A percentile compares a stretch with the other conserved stretches of the same genome.
phyloP scores from a whole-genome alignment of 37 sponge, comb jelly and placozoan species.

The Aphrocallistes beatrix region DNA sequence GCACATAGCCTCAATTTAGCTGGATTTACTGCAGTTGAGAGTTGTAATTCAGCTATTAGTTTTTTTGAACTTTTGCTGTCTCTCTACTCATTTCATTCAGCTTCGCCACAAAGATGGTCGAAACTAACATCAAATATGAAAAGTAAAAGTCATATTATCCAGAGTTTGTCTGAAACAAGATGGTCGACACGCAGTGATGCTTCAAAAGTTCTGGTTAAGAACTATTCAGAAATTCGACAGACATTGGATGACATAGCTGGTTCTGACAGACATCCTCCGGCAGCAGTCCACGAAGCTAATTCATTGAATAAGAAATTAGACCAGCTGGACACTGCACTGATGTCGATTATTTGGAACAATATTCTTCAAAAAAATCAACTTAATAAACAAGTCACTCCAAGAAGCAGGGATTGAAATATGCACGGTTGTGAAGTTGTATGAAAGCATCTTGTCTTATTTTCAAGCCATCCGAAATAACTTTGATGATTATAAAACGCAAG shows the following conservation, averaged over 20 bases:
- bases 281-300: slow-evolving; percentile 18
- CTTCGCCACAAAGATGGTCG: slow-evolving; percentile 20
- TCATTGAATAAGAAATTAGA: slow-evolving; percentile 5
- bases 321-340: slow-evolving; percentile 18
- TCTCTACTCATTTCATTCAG: slow-evolving; percentile 20
- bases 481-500: neutral
- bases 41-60: slow-evolving; percentile 13
- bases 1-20: slow-evolving; percentile 24
- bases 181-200: slow-evolving; percentile 25
- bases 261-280: neutral
- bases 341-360: slow-evolving; percentile 11
- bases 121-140: neutral
- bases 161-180: slow-evolving; percentile 24
- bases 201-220: slow-evolving; percentile 20
- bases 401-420: slow-evolving; percentile 14
- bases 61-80: slow-evolving; percentile 23
- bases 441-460: neutral
- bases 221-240: slow-evolving; percentile 1
- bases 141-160: neutral
- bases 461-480: neutral
- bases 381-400: slow-evolving; percentile 6
- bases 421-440: slow-evolving; percentile 12
- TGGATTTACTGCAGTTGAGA: slow-evolving; percentile 6
- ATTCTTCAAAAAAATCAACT: slow-evolving; percentile 18
- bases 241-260: neutral